Percentiles rank a stretch among this genome's conserved stretches.
phyloP scores from a whole-genome alignment of 1,140 invertebrate genomes.

The Papilio polytes region DNA sequence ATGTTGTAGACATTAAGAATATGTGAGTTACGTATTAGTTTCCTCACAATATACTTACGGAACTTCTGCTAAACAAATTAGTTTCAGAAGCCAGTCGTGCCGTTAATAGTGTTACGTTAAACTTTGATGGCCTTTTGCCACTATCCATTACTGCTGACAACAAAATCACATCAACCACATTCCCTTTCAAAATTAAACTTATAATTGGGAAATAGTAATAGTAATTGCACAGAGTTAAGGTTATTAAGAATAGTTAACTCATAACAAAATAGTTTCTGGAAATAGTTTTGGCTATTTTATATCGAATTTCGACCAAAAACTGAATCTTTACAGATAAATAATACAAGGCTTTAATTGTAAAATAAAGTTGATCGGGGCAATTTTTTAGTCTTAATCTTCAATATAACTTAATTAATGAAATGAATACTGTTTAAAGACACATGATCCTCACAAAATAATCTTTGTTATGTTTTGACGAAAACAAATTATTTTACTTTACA shows the following conservation, averaged over 20 bases:
- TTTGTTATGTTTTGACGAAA: no score
- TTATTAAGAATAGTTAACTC: no score
- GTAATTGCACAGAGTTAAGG: not conserved
- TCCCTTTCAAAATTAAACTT: not conserved
- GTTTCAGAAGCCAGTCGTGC: not conserved
- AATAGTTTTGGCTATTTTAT: no score
- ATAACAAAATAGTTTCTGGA: not conserved
- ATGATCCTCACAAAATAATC: no score
- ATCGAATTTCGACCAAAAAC: no score
- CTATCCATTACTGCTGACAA: conserved; percentile 32
- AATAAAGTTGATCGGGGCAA: no score
- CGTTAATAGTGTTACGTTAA: conserved; percentile 25
- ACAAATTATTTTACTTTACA: not conserved
- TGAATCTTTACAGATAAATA: no score
- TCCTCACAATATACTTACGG: not conserved
- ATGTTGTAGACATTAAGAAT: not conserved
- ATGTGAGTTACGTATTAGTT: not conserved
- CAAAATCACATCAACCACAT: conserved; percentile 16
- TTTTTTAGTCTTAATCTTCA: no score
- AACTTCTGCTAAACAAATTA: conserved; percentile 33
- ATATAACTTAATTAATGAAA: no score
- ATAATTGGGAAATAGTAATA: not conserved
- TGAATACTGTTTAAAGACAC: no score
- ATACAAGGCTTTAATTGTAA: no score
- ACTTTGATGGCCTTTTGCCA: conserved; percentile 27